phyloP scores from a whole-genome alignment of 2,888 invertebrate genomes.

The Frankliniella fusca region DNA sequence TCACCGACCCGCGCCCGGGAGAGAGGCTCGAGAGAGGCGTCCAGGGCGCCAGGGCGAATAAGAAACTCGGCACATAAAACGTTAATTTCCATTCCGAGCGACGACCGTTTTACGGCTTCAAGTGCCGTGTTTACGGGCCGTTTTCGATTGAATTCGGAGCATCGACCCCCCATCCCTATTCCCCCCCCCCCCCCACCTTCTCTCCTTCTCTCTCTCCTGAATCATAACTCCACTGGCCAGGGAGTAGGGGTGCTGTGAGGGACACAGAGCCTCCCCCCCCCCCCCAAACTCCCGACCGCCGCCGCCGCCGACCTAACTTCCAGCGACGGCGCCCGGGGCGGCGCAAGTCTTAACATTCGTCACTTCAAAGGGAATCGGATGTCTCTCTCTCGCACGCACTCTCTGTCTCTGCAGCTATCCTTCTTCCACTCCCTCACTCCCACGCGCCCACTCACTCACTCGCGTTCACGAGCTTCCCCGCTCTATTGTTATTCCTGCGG shows the following conservation, averaged over 20 bases:
- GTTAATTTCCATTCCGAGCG: too few relatives aligned
- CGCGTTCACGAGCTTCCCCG: background rate
- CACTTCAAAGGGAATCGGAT: slow-evolving; percentile 14
- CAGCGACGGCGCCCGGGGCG: background rate
- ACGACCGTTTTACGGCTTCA: too few relatives aligned
- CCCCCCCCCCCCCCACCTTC: background rate
- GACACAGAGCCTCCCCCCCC: background rate
- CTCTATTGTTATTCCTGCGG: background rate
- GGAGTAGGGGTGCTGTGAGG: background rate
- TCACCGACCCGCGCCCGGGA: too few relatives aligned
- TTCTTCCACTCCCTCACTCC: background rate
- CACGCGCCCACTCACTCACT: background rate
- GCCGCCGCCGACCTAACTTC: background rate
- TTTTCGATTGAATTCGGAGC: too few relatives aligned
- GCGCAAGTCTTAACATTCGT: slow-evolving; percentile 14
- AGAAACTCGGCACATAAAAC: too few relatives aligned
- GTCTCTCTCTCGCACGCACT: background rate
- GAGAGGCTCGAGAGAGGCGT: too few relatives aligned
- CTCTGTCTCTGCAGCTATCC: background rate
- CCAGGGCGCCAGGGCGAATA: too few relatives aligned
- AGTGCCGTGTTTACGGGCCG: too few relatives aligned
- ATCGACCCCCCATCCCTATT: too few relatives aligned
- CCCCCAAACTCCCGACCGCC: background rate
- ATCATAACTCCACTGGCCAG: background rate
- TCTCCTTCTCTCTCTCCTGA: background rate